Conservation (phyloP, 1,140 invertebrate species). For the Archegozetes longisetosus region DNA sequence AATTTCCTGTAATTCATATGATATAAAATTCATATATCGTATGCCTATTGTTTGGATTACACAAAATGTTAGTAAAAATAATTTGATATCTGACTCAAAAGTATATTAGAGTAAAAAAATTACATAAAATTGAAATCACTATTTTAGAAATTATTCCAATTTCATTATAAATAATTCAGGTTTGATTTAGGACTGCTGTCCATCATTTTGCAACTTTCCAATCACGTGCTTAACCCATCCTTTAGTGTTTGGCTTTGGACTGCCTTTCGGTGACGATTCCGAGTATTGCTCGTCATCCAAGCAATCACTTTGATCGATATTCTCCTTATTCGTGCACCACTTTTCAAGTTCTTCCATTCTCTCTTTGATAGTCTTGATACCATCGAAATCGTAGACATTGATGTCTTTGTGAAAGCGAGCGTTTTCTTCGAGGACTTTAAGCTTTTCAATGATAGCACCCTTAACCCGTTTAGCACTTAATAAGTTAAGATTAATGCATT, state of each 20-base stretch:
- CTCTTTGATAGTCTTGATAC: constrained; percentile 23
- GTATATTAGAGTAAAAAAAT: background rate
- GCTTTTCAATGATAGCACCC: constrained; percentile 23
- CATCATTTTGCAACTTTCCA: constrained; percentile 32
- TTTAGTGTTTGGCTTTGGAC: constrained; percentile 22
- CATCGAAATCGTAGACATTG: constrained; percentile 13
- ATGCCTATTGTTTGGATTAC: background rate
- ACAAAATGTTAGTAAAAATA: background rate
- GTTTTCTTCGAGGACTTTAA: constrained; percentile 24
- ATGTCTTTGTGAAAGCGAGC: constrained; percentile 21
- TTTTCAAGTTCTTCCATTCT: constrained; percentile 25
- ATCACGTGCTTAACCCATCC: constrained; percentile 37
- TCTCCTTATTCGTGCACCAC: constrained; percentile 21
- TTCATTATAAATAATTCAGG: background rate
- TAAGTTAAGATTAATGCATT: constrained; percentile 2
- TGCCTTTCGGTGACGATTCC: constrained; percentile 27
- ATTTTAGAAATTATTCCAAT: background rate
- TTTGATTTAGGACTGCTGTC: too few relatives aligned
- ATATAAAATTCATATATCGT: too few relatives aligned
- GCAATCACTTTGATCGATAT: constrained; percentile 28
- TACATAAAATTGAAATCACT: background rate
- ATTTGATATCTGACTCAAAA: background rate
- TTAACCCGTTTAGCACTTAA: constrained; percentile 16
- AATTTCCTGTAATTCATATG: too few relatives aligned
- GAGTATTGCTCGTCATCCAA: constrained; percentile 33